phyloP scores from a whole-genome alignment of 2,888 invertebrate species.

The Archips xylosteana region DNA sequence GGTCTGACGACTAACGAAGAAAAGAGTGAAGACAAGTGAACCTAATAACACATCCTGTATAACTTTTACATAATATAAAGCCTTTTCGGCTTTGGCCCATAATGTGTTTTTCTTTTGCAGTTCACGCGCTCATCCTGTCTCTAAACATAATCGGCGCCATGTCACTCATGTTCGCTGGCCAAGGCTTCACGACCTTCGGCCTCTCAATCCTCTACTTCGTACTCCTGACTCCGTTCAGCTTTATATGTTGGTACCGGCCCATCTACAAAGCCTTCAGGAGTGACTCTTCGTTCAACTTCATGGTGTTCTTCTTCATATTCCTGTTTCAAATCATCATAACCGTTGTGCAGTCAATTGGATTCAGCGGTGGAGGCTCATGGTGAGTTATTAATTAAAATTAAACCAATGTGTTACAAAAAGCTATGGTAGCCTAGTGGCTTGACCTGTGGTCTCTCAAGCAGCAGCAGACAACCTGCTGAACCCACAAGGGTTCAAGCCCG shows the following conservation, averaged over 20 bases:
- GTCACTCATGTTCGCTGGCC: conserved; percentile 88
- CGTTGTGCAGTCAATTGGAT: conserved; percentile 94
- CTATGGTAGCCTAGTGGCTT: too few relatives aligned
- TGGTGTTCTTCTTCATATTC: conserved; percentile 99
- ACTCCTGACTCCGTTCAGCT: conserved; percentile 98
- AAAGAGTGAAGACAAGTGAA: too few relatives aligned
- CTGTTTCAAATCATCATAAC: conserved; percentile 97
- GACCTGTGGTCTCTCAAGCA: too few relatives aligned
- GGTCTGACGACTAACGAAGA: too few relatives aligned
- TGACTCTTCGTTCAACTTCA: conserved; percentile 99
- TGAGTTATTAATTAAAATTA: conserved; percentile 76
- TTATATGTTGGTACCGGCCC: conserved; percentile 99
- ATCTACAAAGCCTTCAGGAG: conserved; percentile 99
- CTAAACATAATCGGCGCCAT: conserved; percentile 95
- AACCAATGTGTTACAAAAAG: too few relatives aligned
- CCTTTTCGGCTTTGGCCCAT: too few relatives aligned
- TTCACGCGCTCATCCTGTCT: conserved; percentile 94
- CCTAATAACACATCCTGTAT: too few relatives aligned
- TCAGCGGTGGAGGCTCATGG: conserved; percentile 94
- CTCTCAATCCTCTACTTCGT: conserved; percentile 95
- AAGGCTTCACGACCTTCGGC: conserved; percentile 91
- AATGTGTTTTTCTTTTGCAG: conserved; percentile 80
- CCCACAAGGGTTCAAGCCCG: too few relatives aligned
- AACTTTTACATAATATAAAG: too few relatives aligned
- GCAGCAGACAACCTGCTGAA: too few relatives aligned